These are phyloP conservation scores for Fundulus diaphanus DNA, from an alignment of 2,797 vertebrate species.

Conservation along the genomic window DNA sequence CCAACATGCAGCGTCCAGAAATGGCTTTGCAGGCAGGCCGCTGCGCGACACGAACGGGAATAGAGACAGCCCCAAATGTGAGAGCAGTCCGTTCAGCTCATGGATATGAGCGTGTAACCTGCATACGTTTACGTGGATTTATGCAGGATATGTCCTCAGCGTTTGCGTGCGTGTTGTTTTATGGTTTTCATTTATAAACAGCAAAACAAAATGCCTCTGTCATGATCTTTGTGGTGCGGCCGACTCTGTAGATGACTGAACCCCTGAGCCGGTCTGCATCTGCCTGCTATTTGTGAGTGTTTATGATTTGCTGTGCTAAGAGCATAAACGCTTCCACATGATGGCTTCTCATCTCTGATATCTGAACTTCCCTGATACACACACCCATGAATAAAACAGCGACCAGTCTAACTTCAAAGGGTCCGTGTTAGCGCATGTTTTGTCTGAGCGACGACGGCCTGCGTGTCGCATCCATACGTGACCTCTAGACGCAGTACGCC, in stretches of 20 bases:
- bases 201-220: slow-evolving; percentile 54
- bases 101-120: slow-evolving; percentile 58
- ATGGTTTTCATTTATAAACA: slow-evolving; percentile 54
- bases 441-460: slow-evolving; percentile 26
- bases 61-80: slow-evolving; percentile 72
- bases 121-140: slow-evolving; percentile 64
- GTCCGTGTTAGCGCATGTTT: slow-evolving; percentile 21
- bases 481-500: slow-evolving; percentile 24
- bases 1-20: slow-evolving; percentile 56
- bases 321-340: slow-evolving; percentile 79
- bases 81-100: slow-evolving; percentile 68
- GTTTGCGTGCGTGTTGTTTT: slow-evolving; percentile 60
- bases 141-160: slow-evolving; percentile 54
- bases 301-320: slow-evolving; percentile 80
- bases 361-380: slow-evolving; percentile 48
- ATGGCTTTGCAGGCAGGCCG: slow-evolving; percentile 14
- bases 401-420: slow-evolving; percentile 32
- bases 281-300: slow-evolving; percentile 82
- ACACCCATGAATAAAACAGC: slow-evolving; percentile 55
- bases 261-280: slow-evolving; percentile 77
- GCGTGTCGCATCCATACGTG: slow-evolving; percentile 24
- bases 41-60: slow-evolving; percentile 23
- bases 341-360: slow-evolving; percentile 62
- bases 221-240: slow-evolving; percentile 45
- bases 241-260: slow-evolving; percentile 72